Conservation (phyloP, 92 coral and sea anemone genomes). For the Siderastrea siderea region DNA sequence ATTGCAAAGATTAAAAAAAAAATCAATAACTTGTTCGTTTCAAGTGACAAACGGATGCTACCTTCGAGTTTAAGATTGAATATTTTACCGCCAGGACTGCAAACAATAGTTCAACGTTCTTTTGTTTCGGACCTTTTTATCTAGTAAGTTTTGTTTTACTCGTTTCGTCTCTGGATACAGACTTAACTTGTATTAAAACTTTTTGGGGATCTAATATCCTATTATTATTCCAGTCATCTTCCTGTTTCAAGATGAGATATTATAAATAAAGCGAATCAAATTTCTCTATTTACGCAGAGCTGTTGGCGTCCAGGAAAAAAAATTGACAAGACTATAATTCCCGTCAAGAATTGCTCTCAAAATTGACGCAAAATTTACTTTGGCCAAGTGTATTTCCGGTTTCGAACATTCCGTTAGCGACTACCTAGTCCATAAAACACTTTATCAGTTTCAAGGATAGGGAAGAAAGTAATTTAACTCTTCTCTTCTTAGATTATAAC, state of each 20-base stretch:
- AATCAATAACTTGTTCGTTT: background rate
- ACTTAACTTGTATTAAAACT: background rate
- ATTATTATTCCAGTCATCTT: background rate
- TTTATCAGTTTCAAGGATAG: background rate
- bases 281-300: constrained; percentile 8
- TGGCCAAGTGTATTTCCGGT: constrained; percentile 4
- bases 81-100: background rate
- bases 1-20: background rate
- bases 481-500: background rate
- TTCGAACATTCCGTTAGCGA: constrained; percentile 5
- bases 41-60: constrained; percentile 20
- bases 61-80: background rate
- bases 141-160: background rate
- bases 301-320: constrained; percentile 24
- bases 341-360: constrained; percentile 4
- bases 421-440: background rate
- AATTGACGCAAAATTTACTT: constrained; percentile 34
- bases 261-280: background rate
- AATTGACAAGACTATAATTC: constrained; percentile 16
- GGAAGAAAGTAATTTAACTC: background rate
- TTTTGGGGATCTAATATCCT: background rate
- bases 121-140: background rate
- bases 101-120: background rate
- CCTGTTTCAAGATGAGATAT: background rate
- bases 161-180: background rate